Conservation (phyloP, 1,140 invertebrate species). For the Chironomus striatipennis region DNA sequence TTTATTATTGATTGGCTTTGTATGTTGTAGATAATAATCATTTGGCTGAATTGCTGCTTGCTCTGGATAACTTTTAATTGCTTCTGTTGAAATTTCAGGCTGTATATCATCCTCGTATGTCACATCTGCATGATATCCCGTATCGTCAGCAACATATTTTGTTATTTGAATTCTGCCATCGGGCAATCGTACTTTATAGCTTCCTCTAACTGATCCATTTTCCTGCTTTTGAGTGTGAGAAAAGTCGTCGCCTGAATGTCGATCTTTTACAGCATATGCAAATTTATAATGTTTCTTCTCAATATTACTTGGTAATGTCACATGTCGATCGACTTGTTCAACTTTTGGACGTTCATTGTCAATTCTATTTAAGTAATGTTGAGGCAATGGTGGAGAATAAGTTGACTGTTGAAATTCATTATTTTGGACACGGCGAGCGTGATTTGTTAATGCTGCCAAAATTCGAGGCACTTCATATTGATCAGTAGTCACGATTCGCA, state of each 20-base stretch:
- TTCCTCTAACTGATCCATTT: constrained; percentile 48
- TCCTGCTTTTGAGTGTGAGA: constrained; percentile 46
- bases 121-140: constrained; percentile 46
- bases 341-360: not conserved
- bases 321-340: not conserved
- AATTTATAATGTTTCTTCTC: constrained; percentile 47
- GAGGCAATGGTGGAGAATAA: not conserved
- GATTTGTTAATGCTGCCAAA: not conserved
- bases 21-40: not conserved
- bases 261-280: constrained; percentile 46
- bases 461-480: not conserved
- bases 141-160: constrained; percentile 47
- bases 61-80: not conserved
- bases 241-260: constrained; percentile 47
- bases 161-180: constrained; percentile 61
- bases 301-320: not conserved
- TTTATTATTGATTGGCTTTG: not conserved
- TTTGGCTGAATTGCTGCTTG: not conserved
- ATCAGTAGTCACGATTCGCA: not conserved
- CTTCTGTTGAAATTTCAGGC: not conserved
- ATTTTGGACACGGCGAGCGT: not conserved
- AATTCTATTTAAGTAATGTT: not conserved
- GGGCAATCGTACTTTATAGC: constrained; percentile 64
- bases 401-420: not conserved
- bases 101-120: constrained; percentile 40